Evolutionary conservation across 2,113 vertebrate genomes (phyloP).

Genomic region (Leiothrix lutea): DNA sequence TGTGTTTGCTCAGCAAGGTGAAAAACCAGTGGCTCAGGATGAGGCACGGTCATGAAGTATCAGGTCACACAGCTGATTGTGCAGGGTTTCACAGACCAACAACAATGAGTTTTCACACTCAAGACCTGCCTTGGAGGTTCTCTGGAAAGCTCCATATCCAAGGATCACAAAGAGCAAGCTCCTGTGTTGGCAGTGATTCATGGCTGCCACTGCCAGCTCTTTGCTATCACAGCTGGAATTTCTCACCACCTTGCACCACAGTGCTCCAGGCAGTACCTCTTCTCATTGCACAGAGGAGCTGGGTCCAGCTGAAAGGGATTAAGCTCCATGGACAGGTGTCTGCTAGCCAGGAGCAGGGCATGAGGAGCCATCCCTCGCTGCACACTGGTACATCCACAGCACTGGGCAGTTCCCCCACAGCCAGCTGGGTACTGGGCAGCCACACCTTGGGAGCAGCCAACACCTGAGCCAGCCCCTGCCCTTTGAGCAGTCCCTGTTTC

Average conservation of each 20-base stretch:
- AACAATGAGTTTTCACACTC: accelerated
- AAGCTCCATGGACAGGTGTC: accelerated
- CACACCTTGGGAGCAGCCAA: not conserved
- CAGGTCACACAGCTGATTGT: accelerated
- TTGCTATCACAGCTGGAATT: not conserved
- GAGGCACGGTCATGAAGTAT: accelerated
- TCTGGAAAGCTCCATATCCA: not conserved
- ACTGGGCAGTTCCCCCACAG: not conserved
- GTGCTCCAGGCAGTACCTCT: not conserved
- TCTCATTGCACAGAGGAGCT: not conserved
- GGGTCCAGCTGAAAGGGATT: not conserved
- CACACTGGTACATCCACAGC: not conserved
- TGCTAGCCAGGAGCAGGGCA: not conserved
- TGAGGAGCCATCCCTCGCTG: not conserved
- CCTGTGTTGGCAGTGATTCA: not conserved
- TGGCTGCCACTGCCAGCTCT: not conserved
- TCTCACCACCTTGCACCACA: not conserved
- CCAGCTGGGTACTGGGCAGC: not conserved
- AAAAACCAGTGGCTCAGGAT: not conserved
- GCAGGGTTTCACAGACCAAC: not conserved
- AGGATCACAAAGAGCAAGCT: not conserved
- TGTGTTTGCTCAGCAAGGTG: accelerated
- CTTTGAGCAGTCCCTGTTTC: not conserved
- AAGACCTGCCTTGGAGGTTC: not conserved
- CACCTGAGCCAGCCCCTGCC: not conserved